A percentile compares a stretch with the other conserved stretches of the same genome.
phyloP scores from a whole-genome alignment of 1,140 invertebrate genomes.

The Lamellibrachia luymesi region DNA sequence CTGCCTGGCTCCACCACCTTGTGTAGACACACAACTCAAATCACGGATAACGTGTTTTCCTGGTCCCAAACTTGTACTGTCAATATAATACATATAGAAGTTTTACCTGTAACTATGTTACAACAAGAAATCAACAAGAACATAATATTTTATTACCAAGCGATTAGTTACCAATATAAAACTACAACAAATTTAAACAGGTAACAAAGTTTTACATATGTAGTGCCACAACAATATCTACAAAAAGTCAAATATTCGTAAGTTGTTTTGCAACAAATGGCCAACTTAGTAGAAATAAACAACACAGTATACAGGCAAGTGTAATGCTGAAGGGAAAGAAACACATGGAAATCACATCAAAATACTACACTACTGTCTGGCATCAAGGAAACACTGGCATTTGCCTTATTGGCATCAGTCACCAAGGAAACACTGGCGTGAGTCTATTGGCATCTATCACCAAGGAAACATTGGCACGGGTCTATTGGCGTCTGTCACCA shows the following conservation, averaged over 20 bases:
- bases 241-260: background rate
- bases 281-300: background rate
- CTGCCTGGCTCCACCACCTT: too few relatives aligned
- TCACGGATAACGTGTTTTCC: too few relatives aligned
- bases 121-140: background rate
- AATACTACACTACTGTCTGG: background rate
- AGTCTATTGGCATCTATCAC: background rate
- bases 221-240: background rate
- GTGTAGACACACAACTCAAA: too few relatives aligned
- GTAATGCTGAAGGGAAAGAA: background rate
- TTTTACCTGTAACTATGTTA: too few relatives aligned
- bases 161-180: background rate
- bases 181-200: background rate
- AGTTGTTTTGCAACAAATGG: background rate
- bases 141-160: background rate
- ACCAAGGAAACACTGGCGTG: background rate
- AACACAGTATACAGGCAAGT: background rate
- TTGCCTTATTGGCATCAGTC: background rate
- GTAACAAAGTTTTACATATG: background rate
- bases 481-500: background rate
- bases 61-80: too few relatives aligned
- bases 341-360: background rate
- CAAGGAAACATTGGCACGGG: background rate
- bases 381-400: background rate
- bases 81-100: too few relatives aligned